Base-by-base conservation (phyloP, 2,113 vertebrate species). In the Ammodytes marinus region DNA sequence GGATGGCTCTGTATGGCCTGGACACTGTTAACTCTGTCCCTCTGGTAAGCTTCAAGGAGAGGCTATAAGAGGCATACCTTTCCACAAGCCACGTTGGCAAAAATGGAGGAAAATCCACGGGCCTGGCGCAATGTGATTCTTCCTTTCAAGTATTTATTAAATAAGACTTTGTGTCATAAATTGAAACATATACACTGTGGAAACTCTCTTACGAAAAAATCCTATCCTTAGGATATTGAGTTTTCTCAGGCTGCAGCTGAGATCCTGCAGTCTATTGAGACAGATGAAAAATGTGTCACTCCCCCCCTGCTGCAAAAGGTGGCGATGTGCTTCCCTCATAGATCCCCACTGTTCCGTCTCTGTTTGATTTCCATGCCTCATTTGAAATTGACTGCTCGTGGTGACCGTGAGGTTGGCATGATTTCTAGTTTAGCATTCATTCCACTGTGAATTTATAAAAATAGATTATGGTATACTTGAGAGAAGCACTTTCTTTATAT, bases 1-100 rank as follows among this genome's bases (percentile, higher is more conserved):
- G 93, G 93, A 93, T 93, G 89, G 84, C 81, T 88, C 52, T 84
- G 84, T 54, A 37, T 42, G 60, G 87, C 81, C 85, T 73, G 85
- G 84, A 87, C 87, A 70, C 87, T 74, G 86, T 89, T 90, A 91
- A 86, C 82, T 88, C 77, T 73, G 87, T 93, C 90, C 93, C 91
- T 80, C 66, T 65, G 88, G 84, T 78, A 75, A 72, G 85, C 70
- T 88, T 93, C 88, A 92, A 90, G 91, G 91, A 93, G 90, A 91
- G 69, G 74, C 84, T 88, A 53, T 66, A 84, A 78, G 80, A 90
- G 78, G 75, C 57, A 65, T 59, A 71, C 19, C 76, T 82, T 72
- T 87, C 57, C 79, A 69, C 68, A 43, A 60, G 70, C 77, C 58
- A 9, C 75, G 74, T 37, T 19, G 11, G 74, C 12, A 64, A 68